Percentiles rank a stretch among this genome's conserved stretches.
Evolutionary conservation across 2,113 vertebrate genomes (phyloP).

Genomic region (Eptatretus burgeri): DNA sequence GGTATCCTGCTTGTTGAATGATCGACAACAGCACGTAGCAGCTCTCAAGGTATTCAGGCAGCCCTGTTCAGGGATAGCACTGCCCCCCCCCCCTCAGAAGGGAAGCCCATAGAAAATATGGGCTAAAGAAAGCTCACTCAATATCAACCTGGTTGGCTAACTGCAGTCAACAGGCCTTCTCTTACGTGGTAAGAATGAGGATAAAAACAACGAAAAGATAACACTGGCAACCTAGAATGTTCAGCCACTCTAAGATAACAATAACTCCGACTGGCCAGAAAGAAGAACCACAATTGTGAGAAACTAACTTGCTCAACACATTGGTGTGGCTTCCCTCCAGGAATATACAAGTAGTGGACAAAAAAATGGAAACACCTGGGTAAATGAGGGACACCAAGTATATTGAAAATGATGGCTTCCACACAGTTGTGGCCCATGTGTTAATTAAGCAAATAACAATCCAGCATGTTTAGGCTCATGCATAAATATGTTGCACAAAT

Average conservation of each 20-base stretch:
- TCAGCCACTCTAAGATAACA: not conserved
- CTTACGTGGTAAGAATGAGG: not conserved
- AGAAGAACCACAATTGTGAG: not conserved
- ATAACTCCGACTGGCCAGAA: not conserved
- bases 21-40: not conserved
- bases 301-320: not conserved
- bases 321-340: not conserved
- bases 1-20: not conserved
- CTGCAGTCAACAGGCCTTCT: slow-evolving; percentile 1
- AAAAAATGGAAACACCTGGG: no score
- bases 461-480: no score
- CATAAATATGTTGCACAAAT: no score
- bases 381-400: no score
- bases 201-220: no score
- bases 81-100: not conserved
- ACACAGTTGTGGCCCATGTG: no score
- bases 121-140: not conserved
- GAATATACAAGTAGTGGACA: no score
- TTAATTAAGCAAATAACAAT: no score
- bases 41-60: not conserved
- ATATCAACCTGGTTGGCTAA: not conserved
- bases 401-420: no score
- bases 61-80: not conserved
- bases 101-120: not conserved
- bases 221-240: not conserved